Percentiles rank a stretch among this genome's conserved stretches.
Evolutionary conservation across 2,113 vertebrate genomes (phyloP).

Genomic region (Eublepharis macularius): DNA sequence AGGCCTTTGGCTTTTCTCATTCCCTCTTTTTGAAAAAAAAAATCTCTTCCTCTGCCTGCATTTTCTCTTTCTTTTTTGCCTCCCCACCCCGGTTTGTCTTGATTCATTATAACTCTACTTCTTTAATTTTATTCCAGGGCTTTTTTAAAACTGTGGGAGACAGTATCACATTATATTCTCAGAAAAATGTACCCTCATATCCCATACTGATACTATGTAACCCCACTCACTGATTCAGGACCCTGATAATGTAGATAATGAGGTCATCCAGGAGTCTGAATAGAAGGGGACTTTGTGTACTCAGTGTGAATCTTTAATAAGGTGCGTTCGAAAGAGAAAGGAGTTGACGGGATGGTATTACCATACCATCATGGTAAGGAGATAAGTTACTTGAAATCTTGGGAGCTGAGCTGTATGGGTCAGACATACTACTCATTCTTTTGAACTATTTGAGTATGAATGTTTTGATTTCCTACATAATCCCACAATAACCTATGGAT

Average conservation of each 20-base stretch:
- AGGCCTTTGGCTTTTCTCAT: background rate
- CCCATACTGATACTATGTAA: background rate
- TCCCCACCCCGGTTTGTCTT: accelerated
- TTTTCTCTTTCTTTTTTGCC: background rate
- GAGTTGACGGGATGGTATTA: background rate
- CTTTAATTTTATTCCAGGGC: background rate
- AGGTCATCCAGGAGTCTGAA: background rate
- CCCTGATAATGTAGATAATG: background rate
- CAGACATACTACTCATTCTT: background rate
- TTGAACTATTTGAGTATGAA: background rate
- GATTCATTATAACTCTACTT: background rate
- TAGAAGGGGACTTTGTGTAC: no score
- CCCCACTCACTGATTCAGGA: background rate
- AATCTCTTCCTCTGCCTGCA: background rate
- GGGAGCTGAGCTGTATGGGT: background rate
- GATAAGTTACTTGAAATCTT: no score
- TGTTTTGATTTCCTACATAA: background rate
- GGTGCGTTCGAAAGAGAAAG: background rate
- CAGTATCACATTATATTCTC: background rate
- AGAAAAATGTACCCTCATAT: background rate
- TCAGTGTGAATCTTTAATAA: background rate
- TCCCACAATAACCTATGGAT: background rate
- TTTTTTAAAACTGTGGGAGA: background rate
- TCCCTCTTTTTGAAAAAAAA: background rate
- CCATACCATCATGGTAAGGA: background rate